A percentile compares a stretch with the other conserved stretches of the same genome.
Conservation (phyloP, 2,113 vertebrate genomes). For the Mustela nigripes region DNA sequence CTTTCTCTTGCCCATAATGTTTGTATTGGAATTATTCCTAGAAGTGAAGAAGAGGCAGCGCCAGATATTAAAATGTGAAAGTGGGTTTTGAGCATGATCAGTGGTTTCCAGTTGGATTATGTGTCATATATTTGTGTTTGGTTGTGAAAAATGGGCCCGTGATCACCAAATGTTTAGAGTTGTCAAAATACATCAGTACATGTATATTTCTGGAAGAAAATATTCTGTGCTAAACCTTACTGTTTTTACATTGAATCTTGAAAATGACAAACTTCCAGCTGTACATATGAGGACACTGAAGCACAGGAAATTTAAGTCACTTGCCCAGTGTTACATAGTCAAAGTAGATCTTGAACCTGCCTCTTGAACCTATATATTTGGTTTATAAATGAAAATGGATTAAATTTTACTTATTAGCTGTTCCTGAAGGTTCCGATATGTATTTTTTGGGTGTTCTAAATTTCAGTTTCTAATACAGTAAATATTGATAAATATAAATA, state of each 20-base stretch:
- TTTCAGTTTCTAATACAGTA: slow-evolving; percentile 34
- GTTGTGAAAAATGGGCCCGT: not conserved
- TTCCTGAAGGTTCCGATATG: not conserved
- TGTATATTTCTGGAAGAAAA: not conserved
- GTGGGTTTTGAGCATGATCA: not conserved
- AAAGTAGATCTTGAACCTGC: not conserved
- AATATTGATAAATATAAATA: not conserved
- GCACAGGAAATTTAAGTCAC: not conserved
- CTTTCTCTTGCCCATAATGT: not conserved
- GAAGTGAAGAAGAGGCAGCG: not conserved
- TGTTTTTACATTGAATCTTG: not conserved
- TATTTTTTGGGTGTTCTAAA: not conserved
- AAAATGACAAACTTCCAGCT: not conserved
- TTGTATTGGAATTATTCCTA: not conserved
- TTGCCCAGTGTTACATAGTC: not conserved
- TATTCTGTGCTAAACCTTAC: not conserved
- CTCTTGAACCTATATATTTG: not conserved
- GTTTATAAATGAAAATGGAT: slow-evolving; percentile 14
- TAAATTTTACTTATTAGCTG: slow-evolving; percentile 12
- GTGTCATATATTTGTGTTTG: not conserved
- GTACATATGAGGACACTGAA: not conserved
- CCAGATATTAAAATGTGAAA: not conserved
- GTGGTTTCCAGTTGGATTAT: not conserved
- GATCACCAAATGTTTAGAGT: not conserved
- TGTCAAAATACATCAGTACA: not conserved